phyloP scores from a whole-genome alignment of 2,888 invertebrate genomes.

The Zygaena filipendulae region DNA sequence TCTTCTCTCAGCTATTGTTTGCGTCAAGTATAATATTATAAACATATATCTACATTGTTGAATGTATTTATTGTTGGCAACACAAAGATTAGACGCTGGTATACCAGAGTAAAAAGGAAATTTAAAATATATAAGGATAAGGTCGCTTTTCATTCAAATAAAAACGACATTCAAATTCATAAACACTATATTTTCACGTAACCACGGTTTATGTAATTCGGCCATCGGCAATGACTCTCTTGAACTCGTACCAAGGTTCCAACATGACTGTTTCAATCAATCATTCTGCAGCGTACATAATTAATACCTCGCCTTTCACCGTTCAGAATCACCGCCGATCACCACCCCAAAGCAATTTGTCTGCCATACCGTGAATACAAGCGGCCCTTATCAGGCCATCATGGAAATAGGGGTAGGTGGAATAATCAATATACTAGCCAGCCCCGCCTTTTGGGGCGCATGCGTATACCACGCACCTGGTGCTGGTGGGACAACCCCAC shows the following conservation, averaged over 20 bases:
- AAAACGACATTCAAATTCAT: too few relatives aligned
- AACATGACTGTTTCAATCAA: constrained; percentile 41
- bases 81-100: too few relatives aligned
- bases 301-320: constrained; percentile 40
- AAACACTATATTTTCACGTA: too few relatives aligned
- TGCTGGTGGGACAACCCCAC: constrained; percentile 51
- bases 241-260: constrained; percentile 19
- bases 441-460: constrained; percentile 52
- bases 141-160: too few relatives aligned
- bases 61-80: too few relatives aligned
- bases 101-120: too few relatives aligned
- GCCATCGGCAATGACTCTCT: too few relatives aligned
- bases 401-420: constrained; percentile 42
- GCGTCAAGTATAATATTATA: too few relatives aligned
- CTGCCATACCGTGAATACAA: constrained; percentile 39
- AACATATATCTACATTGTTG: too few relatives aligned
- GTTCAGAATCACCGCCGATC: constrained; percentile 37
- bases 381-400: constrained; percentile 51
- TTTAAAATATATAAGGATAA: too few relatives aligned
- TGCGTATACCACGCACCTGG: constrained; percentile 46
- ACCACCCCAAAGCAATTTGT: constrained; percentile 48
- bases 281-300: constrained; percentile 53
- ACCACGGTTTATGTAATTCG: too few relatives aligned
- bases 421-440: constrained; percentile 55
- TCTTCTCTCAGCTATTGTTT: too few relatives aligned